Conservation (phyloP, 2,888 invertebrate species). For the Panorpa germanica region DNA sequence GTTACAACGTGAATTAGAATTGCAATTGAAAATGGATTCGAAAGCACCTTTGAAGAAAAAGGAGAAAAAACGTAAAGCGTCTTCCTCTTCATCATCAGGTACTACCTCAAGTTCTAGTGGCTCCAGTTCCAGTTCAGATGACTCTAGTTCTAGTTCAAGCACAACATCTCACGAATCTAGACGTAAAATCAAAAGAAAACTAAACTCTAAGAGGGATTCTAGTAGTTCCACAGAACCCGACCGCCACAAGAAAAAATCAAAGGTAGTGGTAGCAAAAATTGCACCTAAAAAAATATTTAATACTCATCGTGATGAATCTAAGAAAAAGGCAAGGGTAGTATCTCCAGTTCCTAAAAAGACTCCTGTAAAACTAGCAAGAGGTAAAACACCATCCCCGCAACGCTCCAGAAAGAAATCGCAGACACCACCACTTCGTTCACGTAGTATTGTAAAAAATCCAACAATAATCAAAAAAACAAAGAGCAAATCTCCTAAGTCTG, state of each 20-base stretch:
- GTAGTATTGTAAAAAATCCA: constrained; percentile 3
- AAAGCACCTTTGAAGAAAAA: constrained; percentile 21
- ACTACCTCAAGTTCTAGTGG: constrained; percentile 14
- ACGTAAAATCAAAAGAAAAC: constrained; percentile 29
- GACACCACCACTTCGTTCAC: constrained; percentile 20
- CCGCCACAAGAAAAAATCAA: constrained; percentile 31
- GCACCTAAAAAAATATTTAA: too few species aligned
- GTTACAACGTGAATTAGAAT: constrained; percentile 55
- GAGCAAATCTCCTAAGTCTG: constrained; percentile 20
- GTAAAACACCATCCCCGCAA: constrained; percentile 20
- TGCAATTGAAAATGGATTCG: constrained; percentile 41
- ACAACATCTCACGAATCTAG: constrained; percentile 12
- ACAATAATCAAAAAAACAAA: constrained; percentile 14
- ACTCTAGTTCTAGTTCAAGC: constrained; percentile 7
- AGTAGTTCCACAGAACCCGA: constrained; percentile 47
- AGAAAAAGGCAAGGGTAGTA: constrained; percentile 5
- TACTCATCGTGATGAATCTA: constrained; percentile 11
- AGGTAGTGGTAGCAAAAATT: constrained; percentile 24
- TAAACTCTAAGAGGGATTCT: constrained; percentile 35
- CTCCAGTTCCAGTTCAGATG: constrained; percentile 6
- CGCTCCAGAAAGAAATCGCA: constrained; percentile 19
- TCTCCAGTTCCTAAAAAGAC: constrained; percentile 13
- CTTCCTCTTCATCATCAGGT: constrained; percentile 20
- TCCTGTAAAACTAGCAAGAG: constrained; percentile 13
- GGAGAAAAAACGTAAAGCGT: constrained; percentile 21